phyloP scores from a whole-genome alignment of 2,113 vertebrate genomes.

The Campylorhamphus procurvoides region DNA sequence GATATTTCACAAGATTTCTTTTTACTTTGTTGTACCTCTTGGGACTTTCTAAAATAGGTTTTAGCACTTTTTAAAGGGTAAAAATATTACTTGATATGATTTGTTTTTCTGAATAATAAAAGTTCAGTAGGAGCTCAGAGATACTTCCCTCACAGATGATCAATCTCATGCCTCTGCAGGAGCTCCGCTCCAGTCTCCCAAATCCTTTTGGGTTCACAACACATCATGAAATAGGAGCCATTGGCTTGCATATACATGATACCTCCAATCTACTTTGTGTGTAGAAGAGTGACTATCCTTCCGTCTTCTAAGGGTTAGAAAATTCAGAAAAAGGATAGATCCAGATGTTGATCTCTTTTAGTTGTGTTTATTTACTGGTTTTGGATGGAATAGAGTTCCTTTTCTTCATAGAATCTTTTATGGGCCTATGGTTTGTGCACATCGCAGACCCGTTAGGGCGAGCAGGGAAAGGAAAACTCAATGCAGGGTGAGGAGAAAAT shows the following conservation, averaged over 20 bases:
- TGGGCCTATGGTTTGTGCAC: not conserved
- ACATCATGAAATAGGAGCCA: not conserved
- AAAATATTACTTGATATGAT: not conserved
- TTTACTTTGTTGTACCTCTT: not conserved
- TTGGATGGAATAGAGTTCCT: not conserved
- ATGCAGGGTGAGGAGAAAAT: too few species aligned
- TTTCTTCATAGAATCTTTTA: not conserved
- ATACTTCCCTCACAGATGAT: not conserved
- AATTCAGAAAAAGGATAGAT: not conserved
- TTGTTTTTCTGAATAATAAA: not conserved
- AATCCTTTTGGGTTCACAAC: not conserved
- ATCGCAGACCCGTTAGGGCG: too few species aligned
- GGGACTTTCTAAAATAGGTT: not conserved
- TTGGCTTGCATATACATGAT: fast-evolving
- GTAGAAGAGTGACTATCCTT: not conserved
- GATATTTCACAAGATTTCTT: not conserved
- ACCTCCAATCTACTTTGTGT: not conserved
- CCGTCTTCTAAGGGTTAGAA: not conserved
- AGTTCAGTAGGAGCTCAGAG: not conserved
- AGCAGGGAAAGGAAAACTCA: too few species aligned
- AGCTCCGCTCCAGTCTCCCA: not conserved
- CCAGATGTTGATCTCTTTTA: not conserved
- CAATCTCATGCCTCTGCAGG: not conserved
- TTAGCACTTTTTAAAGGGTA: not conserved
- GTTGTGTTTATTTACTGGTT: not conserved